These are phyloP conservation scores for Meteorus colon DNA, from an alignment of 2,888 invertebrate genomes.

Conservation along the genomic window DNA sequence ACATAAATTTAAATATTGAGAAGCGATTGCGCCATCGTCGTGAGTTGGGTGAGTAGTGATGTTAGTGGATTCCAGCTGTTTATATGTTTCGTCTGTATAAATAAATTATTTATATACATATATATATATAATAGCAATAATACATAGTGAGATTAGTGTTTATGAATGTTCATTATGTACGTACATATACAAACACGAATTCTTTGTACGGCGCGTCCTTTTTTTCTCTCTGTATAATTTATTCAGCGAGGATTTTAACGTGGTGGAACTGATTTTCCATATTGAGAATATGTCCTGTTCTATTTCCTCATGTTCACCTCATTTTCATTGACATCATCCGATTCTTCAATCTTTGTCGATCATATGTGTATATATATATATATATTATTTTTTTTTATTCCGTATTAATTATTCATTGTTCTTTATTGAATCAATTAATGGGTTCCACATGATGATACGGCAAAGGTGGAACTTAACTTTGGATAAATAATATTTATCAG, in stretches of 20 bases:
- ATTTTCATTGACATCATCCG: background rate
- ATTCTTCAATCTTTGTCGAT: background rate
- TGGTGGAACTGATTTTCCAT: background rate
- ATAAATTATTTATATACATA: background rate
- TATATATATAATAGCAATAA: background rate
- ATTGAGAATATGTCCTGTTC: background rate
- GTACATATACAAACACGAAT: background rate
- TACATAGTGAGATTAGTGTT: background rate
- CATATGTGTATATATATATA: background rate
- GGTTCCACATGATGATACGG: background rate
- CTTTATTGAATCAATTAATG: background rate
- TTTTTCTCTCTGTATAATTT: background rate
- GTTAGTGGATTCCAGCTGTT: background rate
- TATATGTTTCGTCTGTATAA: background rate
- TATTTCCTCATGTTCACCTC: background rate
- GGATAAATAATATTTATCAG: background rate
- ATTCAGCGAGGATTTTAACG: background rate
- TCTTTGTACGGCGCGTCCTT: background rate
- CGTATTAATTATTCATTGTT: background rate
- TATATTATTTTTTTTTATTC: background rate
- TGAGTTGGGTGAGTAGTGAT: constrained; percentile 7
- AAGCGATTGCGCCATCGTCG: background rate
- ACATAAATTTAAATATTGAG: background rate
- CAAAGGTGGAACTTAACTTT: background rate
- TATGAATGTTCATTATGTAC: background rate